Conservation (phyloP, 2,888 invertebrate genomes). For the Toxonevra muliebris region DNA sequence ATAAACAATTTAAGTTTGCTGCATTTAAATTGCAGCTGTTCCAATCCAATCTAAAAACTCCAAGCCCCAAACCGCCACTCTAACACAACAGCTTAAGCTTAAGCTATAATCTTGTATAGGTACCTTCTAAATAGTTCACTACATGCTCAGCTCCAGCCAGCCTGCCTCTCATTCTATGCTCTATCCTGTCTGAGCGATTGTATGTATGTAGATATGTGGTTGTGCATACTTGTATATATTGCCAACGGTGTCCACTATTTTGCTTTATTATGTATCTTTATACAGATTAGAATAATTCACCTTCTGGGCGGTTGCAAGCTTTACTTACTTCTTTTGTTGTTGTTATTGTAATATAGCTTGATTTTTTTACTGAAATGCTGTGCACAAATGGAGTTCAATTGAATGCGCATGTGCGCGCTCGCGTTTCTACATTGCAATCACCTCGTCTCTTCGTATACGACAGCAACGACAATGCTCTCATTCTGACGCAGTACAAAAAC, state of each 20-base stretch:
- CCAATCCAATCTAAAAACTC: slow-evolving; percentile 1
- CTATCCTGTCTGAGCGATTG: too few species aligned
- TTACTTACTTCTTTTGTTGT: slow-evolving; percentile 19
- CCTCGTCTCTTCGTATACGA: too few species aligned
- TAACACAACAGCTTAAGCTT: neutral
- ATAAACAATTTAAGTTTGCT: slow-evolving; percentile 17
- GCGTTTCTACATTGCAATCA: too few species aligned
- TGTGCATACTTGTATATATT: slow-evolving; percentile 30
- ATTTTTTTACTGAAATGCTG: slow-evolving; percentile 16
- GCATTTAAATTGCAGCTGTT: slow-evolving; percentile 39
- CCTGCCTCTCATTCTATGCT: too few species aligned
- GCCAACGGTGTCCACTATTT: slow-evolving; percentile 45
- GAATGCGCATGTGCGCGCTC: too few species aligned
- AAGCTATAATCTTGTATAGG: too few species aligned
- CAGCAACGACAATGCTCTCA: slow-evolving; percentile 9
- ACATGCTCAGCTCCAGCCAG: too few species aligned
- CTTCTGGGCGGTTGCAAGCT: slow-evolving; percentile 42
- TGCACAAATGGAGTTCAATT: slow-evolving; percentile 8
- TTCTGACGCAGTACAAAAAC: slow-evolving; percentile 34
- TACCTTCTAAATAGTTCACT: too few species aligned
- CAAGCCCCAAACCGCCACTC: slow-evolving; percentile 12
- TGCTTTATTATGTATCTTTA: slow-evolving; percentile 45
- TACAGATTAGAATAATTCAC: slow-evolving; percentile 50
- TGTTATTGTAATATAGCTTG: neutral
- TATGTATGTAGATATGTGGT: neutral